Conservation (phyloP, 1,140 invertebrate species). For the Limonius californicus region DNA sequence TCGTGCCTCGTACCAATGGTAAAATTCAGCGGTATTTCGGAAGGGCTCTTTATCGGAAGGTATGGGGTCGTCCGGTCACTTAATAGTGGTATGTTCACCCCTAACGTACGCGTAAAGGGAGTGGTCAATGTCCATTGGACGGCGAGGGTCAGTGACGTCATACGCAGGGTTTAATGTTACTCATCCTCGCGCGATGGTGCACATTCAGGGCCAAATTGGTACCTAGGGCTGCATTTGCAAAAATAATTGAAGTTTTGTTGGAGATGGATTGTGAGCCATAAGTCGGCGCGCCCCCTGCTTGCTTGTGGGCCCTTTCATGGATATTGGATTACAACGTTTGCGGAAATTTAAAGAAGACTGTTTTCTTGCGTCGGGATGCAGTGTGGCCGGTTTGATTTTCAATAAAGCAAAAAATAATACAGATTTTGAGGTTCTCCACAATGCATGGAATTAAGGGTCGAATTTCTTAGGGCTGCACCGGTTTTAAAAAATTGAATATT, state of each 20-base stretch:
- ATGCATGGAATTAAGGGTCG: too few relatives aligned
- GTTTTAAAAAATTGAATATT: too few relatives aligned
- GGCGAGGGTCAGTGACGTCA: conserved; percentile 11
- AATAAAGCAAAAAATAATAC: too few relatives aligned
- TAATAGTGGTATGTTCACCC: conserved; percentile 25
- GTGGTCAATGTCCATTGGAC: conserved; percentile 27
- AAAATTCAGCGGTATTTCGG: background rate
- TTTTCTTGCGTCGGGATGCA: too few relatives aligned
- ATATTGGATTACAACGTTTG: conserved; percentile 15
- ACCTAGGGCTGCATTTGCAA: conserved; percentile 20
- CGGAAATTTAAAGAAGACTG: conserved; percentile 10
- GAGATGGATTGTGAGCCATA: conserved; percentile 5
- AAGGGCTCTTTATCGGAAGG: background rate
- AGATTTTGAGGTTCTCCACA: too few relatives aligned
- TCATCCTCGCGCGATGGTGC: conserved; percentile 18
- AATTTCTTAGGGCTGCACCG: too few relatives aligned
- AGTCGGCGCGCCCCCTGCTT: background rate
- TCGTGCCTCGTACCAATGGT: background rate
- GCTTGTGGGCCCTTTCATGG: background rate
- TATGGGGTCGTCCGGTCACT: conserved; percentile 11
- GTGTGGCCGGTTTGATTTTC: too few relatives aligned
- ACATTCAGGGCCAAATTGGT: conserved; percentile 22
- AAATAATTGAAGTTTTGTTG: conserved; percentile 27
- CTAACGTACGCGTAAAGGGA: conserved; percentile 18
- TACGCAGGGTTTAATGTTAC: conserved; percentile 19